These are phyloP conservation scores for Phaethornis superciliosus DNA, from an alignment of 2,113 vertebrate species.

Conservation along the genomic window DNA sequence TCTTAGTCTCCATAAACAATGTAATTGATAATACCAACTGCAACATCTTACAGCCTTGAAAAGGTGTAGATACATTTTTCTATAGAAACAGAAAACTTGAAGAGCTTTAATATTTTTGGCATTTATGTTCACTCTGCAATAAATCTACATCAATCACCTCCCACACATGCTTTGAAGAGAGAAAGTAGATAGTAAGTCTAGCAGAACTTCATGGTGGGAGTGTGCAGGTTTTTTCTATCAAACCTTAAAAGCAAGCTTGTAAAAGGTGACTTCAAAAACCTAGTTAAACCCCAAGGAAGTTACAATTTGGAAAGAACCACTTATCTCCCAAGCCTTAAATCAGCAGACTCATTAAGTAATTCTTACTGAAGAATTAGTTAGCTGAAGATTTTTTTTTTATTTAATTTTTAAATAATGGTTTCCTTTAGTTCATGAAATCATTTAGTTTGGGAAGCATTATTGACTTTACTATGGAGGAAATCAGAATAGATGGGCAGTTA, in stretches of 20 bases:
- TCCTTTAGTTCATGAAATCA: background rate
- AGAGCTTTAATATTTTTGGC: constrained; percentile 39
- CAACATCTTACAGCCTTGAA: background rate
- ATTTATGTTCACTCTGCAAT: constrained; percentile 14
- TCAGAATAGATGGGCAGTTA: background rate
- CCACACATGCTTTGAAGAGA: constrained; percentile 42
- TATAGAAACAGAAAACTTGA: constrained; percentile 5
- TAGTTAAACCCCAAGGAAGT: background rate
- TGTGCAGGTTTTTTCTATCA: background rate
- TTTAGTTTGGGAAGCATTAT: background rate
- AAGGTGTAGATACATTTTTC: background rate
- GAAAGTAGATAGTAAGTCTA: constrained; percentile 50
- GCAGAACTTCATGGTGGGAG: constrained; percentile 33
- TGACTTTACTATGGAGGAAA: background rate
- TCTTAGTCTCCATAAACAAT: background rate
- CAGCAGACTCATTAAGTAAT: background rate
- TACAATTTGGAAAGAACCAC: background rate
- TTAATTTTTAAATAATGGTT: background rate
- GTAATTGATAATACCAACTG: background rate
- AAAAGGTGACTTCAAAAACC: background rate
- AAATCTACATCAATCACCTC: constrained; percentile 56
- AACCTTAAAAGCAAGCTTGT: background rate
- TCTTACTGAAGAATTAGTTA: background rate
- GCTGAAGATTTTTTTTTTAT: background rate
- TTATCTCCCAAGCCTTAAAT: background rate